Evolutionary conservation across 2,797 vertebrate species (phyloP).

Genomic region (Falco naumanni): DNA sequence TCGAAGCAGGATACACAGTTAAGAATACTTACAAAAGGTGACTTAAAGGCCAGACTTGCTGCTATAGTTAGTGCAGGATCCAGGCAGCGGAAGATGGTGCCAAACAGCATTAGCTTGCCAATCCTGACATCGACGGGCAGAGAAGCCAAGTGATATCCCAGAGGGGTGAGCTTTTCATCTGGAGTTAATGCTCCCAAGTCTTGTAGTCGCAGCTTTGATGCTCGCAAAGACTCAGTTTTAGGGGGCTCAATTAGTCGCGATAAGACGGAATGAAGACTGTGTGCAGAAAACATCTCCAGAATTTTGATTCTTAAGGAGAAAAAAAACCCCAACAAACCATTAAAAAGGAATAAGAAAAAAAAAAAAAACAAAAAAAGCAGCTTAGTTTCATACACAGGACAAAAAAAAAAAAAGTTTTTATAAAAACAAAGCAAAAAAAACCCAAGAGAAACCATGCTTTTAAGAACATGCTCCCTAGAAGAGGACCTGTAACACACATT

Average conservation of each 20-base stretch:
- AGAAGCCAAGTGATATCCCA: conserved; percentile 96
- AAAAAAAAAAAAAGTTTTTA: neutral
- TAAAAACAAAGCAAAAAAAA: neutral
- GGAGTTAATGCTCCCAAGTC: conserved; percentile 91
- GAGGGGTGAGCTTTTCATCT: conserved; percentile 90
- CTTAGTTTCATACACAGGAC: neutral
- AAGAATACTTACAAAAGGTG: conserved; percentile 82
- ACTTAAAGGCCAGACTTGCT: conserved; percentile 94
- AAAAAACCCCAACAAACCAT: neutral
- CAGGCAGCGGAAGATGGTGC: conserved; percentile 96
- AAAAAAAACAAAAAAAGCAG: neutral
- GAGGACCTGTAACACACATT: neutral
- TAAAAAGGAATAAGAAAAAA: neutral
- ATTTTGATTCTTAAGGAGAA: conserved; percentile 89
- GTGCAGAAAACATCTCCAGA: conserved; percentile 89
- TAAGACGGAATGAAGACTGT: conserved; percentile 87
- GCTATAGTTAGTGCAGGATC: conserved; percentile 97
- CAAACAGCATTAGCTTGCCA: conserved; percentile 96
- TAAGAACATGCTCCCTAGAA: neutral
- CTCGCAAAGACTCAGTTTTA: conserved; percentile 79
- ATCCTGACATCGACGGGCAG: conserved; percentile 97
- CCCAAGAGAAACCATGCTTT: neutral
- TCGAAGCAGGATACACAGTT: neutral
- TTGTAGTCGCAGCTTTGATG: conserved; percentile 88
- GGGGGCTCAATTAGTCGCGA: conserved; percentile 93